Evolutionary conservation across 1,140 invertebrate species (phyloP).

Genomic region (Hyphantria cunea): DNA sequence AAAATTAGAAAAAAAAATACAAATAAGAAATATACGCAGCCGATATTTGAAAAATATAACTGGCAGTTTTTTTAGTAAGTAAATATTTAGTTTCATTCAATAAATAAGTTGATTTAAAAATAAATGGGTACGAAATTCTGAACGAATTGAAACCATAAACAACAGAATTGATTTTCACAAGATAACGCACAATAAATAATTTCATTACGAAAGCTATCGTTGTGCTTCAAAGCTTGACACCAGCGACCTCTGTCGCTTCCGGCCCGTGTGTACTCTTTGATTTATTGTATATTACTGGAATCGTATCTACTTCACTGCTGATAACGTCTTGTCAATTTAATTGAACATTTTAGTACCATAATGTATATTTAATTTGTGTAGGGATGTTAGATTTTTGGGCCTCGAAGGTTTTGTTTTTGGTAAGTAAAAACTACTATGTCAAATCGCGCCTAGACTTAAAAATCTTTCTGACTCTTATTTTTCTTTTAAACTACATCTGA

Average conservation of each 20-base stretch:
- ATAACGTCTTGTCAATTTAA: slow-evolving; percentile 6
- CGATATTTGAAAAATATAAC: too few relatives aligned
- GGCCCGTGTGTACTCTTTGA: slow-evolving; percentile 22
- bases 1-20: too few relatives aligned
- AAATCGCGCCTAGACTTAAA: too few relatives aligned
- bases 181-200: slow-evolving; percentile 12
- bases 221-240: slow-evolving; percentile 34
- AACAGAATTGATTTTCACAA: not conserved
- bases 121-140: not conserved
- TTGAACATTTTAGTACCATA: not conserved
- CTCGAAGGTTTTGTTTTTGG: too few relatives aligned
- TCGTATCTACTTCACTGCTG: slow-evolving; percentile 5
- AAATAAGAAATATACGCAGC: too few relatives aligned
- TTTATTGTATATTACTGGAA: slow-evolving; percentile 26
- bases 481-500: too few relatives aligned
- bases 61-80: too few relatives aligned
- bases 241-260: slow-evolving; percentile 35
- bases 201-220: slow-evolving; percentile 31
- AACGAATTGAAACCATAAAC: not conserved
- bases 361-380: too few relatives aligned
- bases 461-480: too few relatives aligned
- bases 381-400: too few relatives aligned
- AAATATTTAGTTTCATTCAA: too few relatives aligned
- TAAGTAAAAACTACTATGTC: too few relatives aligned
- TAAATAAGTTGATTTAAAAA: not conserved